phyloP scores from a whole-genome alignment of 2,113 vertebrate genomes.

The Leptobrachium ailaonicum region DNA sequence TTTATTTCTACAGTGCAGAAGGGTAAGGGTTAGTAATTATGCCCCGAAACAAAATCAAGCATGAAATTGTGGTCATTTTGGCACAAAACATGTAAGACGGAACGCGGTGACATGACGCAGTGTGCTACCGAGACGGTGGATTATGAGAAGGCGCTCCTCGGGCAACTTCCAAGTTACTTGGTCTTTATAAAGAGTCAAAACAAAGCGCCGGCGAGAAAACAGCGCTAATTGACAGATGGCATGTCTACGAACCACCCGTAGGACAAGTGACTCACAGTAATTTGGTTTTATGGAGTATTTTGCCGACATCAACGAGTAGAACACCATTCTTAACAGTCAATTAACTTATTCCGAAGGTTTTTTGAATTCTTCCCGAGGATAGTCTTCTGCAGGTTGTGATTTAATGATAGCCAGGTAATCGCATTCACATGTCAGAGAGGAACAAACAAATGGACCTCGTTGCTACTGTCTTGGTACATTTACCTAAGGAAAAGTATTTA shows the following conservation, averaged over 20 bases:
- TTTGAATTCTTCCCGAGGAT: background rate
- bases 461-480: background rate
- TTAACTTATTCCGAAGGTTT: background rate
- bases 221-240: constrained; percentile 6
- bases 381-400: background rate
- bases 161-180: background rate
- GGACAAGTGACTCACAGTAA: background rate
- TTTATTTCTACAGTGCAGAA: too few relatives aligned
- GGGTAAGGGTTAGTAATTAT: too few relatives aligned
- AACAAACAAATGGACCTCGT: constrained; percentile 2
- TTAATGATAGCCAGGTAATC: constrained; percentile 8
- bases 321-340: constrained; percentile 9
- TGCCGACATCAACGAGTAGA: background rate
- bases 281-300: background rate
- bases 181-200: background rate
- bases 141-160: too few relatives aligned
- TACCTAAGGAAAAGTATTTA: background rate
- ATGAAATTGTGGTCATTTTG: too few relatives aligned
- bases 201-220: background rate
- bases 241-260: constrained; percentile 15
- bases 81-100: too few relatives aligned
- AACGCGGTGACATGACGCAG: too few relatives aligned
- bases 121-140: too few relatives aligned
- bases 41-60: too few relatives aligned
- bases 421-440: constrained; percentile 3